Evolutionary conservation across 2,113 vertebrate genomes (phyloP), one percentile per base, ranked within the genome.

Genomic region (Corythaeola cristata): DNA sequence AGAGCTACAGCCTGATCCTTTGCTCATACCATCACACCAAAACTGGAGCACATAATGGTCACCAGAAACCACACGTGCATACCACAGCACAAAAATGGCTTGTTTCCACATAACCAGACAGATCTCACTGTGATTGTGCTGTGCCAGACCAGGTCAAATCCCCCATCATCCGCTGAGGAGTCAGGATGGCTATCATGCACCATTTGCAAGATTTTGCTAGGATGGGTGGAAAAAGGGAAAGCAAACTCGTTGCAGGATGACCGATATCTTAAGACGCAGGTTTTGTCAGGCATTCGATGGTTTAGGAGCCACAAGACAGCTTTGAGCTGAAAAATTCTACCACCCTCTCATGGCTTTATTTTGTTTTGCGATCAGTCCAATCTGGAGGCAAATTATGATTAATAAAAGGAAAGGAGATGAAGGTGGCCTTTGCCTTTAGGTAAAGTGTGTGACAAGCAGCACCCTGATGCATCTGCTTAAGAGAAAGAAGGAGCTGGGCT

Each of bases 391-490:
- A 96, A 63, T 96, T 79, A 55, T 27, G 89, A 89, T 95, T 96
- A 97, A 93, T 96, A 87, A 94, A 87, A 94, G 76, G 60, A 76
- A 95, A 83, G 79, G 9, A 74, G 64, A 49, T 80, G 75, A 64
- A 82, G 92, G 95, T 95, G 92, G 93, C 83, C 94, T 97, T 96
- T 95, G 76, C 91, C 97, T 96, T 96, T 87, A 91, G 94, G 95
- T 79, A 96, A 89, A 30, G 87, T 76, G 91, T 94, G 86, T 95
- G 97, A 87, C 85, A 89, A 80, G 87, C 69, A 90, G 64, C 94
- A 74, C 69, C 73, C 55, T 28, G 72, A 74, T 88, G 71, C 49
- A 85, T 82, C 88, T 92, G 94, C 86, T n/a, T 63, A 90, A 44
- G n/a, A 76, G 86, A 96, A 71, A 69, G 67, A 12, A 66, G 84